phyloP scores from a whole-genome alignment of 2,888 invertebrate genomes.

The Melolontha melolontha region DNA sequence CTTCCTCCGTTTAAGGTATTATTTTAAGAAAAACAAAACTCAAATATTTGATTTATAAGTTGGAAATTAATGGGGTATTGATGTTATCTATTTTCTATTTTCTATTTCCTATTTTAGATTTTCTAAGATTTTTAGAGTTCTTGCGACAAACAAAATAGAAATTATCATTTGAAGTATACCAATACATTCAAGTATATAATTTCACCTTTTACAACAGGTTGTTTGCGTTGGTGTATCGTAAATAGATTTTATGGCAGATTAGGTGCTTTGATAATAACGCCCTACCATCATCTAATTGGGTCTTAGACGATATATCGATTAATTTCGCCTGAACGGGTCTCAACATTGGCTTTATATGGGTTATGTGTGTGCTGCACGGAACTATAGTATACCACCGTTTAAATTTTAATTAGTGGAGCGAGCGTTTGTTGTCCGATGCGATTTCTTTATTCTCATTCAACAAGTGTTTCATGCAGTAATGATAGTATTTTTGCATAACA shows the following conservation, averaged over 20 bases:
- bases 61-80: no score
- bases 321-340: background rate
- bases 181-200: no score
- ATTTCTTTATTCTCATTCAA: background rate
- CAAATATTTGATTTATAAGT: no score
- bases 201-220: slow-evolving; percentile 6
- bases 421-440: background rate
- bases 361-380: background rate
- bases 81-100: no score
- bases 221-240: background rate
- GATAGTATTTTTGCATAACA: background rate
- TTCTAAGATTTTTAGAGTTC: no score
- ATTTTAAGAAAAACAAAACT: no score
- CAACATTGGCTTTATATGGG: background rate
- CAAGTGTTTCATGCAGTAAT: background rate
- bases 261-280: slow-evolving; percentile 6
- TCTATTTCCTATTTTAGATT: no score
- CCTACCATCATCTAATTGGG: slow-evolving; percentile 12
- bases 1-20: no score
- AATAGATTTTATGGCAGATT: slow-evolving; percentile 19
- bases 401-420: slow-evolving; percentile 4
- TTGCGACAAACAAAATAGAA: no score
- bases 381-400: slow-evolving; percentile 1
- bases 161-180: no score
- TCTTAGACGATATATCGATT: slow-evolving; percentile 18